phyloP scores from a whole-genome alignment of 2,888 invertebrate genomes.

The Lydus trimaculatus region DNA sequence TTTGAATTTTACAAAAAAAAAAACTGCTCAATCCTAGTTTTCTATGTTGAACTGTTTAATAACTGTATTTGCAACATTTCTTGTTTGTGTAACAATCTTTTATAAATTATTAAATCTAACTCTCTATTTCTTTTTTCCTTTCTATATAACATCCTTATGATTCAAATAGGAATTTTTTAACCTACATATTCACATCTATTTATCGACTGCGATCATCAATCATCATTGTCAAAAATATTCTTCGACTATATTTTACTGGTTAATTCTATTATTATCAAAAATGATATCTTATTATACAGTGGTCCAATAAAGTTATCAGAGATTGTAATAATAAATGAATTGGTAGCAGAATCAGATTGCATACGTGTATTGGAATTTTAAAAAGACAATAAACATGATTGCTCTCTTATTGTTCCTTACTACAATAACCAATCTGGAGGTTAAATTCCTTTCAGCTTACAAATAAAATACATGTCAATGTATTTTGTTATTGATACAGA shows the following conservation, averaged over 20 bases:
- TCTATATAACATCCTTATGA: neutral
- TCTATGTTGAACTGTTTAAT: neutral
- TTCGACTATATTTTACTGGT: too few species aligned
- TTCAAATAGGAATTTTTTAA: neutral
- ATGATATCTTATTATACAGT: too few species aligned
- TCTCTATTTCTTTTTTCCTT: neutral
- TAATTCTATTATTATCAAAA: too few species aligned
- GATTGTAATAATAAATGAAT: too few species aligned
- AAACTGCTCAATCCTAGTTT: neutral
- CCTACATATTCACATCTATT: neutral
- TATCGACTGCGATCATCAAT: too few species aligned
- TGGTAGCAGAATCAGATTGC: neutral
- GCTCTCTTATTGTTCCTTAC: neutral
- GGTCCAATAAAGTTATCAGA: too few species aligned
- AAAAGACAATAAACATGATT: neutral
- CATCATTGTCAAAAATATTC: too few species aligned
- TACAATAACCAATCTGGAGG: neutral
- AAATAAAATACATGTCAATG: neutral
- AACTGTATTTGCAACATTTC: neutral
- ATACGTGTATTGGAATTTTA: neutral
- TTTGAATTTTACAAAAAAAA: neutral
- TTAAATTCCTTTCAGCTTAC: neutral
- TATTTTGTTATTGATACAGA: neutral
- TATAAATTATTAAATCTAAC: neutral
- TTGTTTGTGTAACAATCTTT: neutral